phyloP scores from a whole-genome alignment of 2,797 vertebrate genomes.

The Megaceryle alcyon region DNA sequence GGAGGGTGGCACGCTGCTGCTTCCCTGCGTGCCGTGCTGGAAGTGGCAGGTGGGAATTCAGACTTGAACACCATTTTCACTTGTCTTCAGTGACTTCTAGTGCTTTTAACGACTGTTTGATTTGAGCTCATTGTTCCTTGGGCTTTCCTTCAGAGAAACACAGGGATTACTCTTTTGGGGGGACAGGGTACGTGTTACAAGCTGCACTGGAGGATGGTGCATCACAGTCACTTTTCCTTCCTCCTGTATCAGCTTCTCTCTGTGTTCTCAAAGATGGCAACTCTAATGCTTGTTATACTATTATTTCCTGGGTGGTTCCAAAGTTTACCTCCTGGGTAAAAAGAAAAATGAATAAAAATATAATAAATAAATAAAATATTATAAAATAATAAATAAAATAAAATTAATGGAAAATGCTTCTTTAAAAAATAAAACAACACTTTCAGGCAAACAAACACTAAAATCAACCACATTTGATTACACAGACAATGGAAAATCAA shows the following conservation, averaged over 20 bases:
- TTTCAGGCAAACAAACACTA: slow-evolving; percentile 8
- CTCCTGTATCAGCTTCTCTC: background rate
- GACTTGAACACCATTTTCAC: background rate
- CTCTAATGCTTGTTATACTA: slow-evolving; percentile 12
- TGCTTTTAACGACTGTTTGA: background rate
- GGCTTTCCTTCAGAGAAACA: background rate
- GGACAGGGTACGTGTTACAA: background rate
- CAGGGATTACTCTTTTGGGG: background rate
- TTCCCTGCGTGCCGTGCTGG: background rate
- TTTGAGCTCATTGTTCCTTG: background rate
- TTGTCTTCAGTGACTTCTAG: background rate
- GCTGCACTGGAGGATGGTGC: rapidly evolving
- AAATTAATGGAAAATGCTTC: background rate
- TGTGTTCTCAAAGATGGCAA: background rate
- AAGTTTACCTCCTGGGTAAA: background rate
- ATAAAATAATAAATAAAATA: background rate
- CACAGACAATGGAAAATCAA: background rate
- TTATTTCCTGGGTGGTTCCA: background rate
- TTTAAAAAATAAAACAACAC: background rate
- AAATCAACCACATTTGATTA: background rate
- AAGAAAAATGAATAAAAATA: too few relatives aligned
- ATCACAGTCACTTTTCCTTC: background rate
- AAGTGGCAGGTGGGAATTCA: background rate
- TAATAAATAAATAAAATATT: too few relatives aligned
- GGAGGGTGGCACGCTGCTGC: rapidly evolving